Base-by-base conservation (phyloP, 2,888 invertebrate species). In the Coleophora deauratella region DNA sequence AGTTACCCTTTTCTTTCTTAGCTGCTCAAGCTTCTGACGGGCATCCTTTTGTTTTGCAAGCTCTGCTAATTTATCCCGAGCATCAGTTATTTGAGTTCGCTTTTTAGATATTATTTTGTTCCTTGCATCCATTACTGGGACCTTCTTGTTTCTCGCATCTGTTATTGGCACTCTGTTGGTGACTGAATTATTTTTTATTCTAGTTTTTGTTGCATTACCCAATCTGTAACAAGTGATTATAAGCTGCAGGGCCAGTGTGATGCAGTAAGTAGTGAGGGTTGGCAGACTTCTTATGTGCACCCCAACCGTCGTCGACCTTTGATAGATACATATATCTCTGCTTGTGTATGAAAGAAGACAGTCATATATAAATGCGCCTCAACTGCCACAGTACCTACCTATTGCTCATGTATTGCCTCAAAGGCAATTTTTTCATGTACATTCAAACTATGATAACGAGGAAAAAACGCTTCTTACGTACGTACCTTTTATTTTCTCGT, bases 41-140 rank as follows among this genome's bases (percentile, higher is more conserved):
- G 94, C 93, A 82, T 94, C 95, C 47, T 89, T 90, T 41, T 89
- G 88, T 60, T 92, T 91, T 0, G 93, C 92, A 54, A 92, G 89
- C 72, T 93, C 90, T 3, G 90, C 90, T 39, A 95, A 77, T 57
- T 93, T 92, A 53, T 95, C 95, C 45, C 95, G 85, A 1, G 95
- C 95, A 85, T 95, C 95, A 0, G 88, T 88, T 21, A 95, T 90
- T 59, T 91, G 91, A 37, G 87, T 89, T 37, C 94, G 88, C 63
- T 93, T 93, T 59, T 93, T 94, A 37, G 91, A 90, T 51, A 94
- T 91, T 33, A 95, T 92, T 73, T 91, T 93, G 51, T 92, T 89
- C 37, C 95, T 88, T 12, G 94, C 95, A 84, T 95, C 95, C 3
- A 79, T 72, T 27, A 86, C 51, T 34, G 61, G 57, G 13, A 57